Evolutionary conservation across 2,888 invertebrate species (phyloP).

Genomic region (Clepsis dumicolana): DNA sequence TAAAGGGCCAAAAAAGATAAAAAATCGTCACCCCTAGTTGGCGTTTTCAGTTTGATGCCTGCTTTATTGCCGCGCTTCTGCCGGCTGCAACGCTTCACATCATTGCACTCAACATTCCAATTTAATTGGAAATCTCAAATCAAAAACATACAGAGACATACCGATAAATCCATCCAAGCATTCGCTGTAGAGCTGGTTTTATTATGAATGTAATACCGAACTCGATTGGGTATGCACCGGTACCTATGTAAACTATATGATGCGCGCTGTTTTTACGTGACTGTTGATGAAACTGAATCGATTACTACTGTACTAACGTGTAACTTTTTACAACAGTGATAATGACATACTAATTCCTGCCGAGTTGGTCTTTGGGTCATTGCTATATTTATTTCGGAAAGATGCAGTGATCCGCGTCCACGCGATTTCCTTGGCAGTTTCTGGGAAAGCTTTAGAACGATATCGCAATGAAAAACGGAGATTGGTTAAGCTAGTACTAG

Average conservation of each 20-base stretch:
- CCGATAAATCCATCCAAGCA: conserved; percentile 34
- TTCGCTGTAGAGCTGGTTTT: conserved; percentile 20
- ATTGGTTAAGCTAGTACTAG: too few species aligned
- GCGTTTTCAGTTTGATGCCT: conserved; percentile 69
- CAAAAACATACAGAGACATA: conserved; percentile 36
- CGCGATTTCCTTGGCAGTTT: too few species aligned
- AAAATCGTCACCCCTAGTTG: conserved; percentile 13
- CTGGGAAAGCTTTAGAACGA: too few species aligned
- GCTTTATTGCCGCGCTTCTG: conserved; percentile 69
- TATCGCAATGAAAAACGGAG: too few species aligned
- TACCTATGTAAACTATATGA: conserved; percentile 9
- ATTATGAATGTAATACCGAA: conserved; percentile 14
- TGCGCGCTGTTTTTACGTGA: neutral
- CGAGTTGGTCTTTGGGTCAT: too few species aligned
- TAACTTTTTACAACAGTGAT: too few species aligned
- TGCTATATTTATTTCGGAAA: too few species aligned
- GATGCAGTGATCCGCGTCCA: too few species aligned
- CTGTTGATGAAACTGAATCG: neutral
- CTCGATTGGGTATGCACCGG: conserved; percentile 8
- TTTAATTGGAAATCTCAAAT: conserved; percentile 46
- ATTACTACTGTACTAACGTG: neutral
- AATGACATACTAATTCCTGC: too few species aligned
- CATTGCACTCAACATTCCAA: conserved; percentile 58
- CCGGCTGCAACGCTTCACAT: conserved; percentile 54
- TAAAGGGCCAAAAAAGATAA: too few species aligned